phyloP scores from a whole-genome alignment of 2,888 invertebrate genomes.

The Andrena dorsata region DNA sequence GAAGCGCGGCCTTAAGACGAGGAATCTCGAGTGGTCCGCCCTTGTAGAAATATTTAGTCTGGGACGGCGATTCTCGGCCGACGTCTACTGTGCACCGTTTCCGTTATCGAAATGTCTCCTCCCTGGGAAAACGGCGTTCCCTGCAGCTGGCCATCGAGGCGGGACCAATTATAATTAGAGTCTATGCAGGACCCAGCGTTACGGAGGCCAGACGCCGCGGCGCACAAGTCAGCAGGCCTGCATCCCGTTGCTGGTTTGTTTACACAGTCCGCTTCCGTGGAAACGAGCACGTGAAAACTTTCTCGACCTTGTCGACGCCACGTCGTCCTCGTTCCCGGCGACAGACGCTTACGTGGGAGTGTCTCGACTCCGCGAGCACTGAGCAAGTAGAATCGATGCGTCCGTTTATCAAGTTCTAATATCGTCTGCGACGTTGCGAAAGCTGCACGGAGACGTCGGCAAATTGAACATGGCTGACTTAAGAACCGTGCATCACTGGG shows the following conservation, averaged over 20 bases:
- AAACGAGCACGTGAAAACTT: constrained; percentile 69
- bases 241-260: constrained; percentile 47
- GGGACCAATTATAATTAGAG: constrained; percentile 64
- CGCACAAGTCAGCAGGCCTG: constrained; percentile 7
- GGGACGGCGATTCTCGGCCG: neutral
- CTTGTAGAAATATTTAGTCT: constrained; percentile 44
- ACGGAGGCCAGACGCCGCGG: constrained; percentile 50
- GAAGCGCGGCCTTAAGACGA: neutral
- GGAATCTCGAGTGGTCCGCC: constrained; percentile 8
- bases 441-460: no score
- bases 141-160: neutral
- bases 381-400: neutral
- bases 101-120: constrained; percentile 8
- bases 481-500: neutral
- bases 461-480: neutral
- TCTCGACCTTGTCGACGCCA: constrained; percentile 52
- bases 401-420: neutral
- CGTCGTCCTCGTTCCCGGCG: constrained; percentile 14
- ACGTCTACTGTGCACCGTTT: neutral
- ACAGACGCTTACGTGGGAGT: neutral
- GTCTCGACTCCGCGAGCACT: neutral
- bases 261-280: constrained; percentile 64
- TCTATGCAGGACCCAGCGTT: constrained; percentile 15
- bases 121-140: neutral
- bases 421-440: no score